Evolutionary conservation across 2,888 invertebrate species (phyloP), one percentile per base, ranked within the genome.

Genomic region (Epinotia brunnichana): DNA sequence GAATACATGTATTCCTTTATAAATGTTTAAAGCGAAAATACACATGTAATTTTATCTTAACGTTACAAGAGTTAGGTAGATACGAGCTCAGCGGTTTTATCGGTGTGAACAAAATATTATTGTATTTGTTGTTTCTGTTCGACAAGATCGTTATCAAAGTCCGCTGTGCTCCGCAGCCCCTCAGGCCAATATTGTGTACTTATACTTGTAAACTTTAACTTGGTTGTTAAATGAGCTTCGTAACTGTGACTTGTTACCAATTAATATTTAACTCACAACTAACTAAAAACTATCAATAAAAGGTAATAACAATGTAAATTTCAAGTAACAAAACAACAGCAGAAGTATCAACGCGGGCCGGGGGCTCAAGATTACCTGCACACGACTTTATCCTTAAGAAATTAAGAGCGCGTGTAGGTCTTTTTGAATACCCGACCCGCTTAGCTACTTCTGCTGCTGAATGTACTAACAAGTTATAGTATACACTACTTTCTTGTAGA

Each of bases 111-210:
- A 41, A 15, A 56, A 54, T 35, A 9, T 41, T 41, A 19, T 21
- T 21, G 53, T 66, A 41, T 56, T 66, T 56, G 35, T 66, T 39
- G 56, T 56, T 56, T 35, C 11, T 11, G 54, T 41, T 41, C 19
- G 9, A 64, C 64, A 7, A 41, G 56, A 66, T 66, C 56, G 66
- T 17, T 44, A 66, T 56, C 66, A 53, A 39, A 61, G 61, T 3
- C 51, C 21, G 51, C 15, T 41, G 61, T 51, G 15, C 35, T 3
- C 48, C 51, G 41, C 41, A 13, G 39, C 53, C 61, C 53, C 61
- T 44, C 41, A 54, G 61, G 69, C 53, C 54, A 63, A 51, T 63
- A 63, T 63, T 63, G 51, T 24, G 51, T 35, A 17, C 21, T 44
- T 21, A n/a, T n/a, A n/a, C n/a, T n/a, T n/a, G n/a, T 41, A 51